Evolutionary conservation across 2,113 vertebrate species (phyloP).

Genomic region (Scomber japonicus): DNA sequence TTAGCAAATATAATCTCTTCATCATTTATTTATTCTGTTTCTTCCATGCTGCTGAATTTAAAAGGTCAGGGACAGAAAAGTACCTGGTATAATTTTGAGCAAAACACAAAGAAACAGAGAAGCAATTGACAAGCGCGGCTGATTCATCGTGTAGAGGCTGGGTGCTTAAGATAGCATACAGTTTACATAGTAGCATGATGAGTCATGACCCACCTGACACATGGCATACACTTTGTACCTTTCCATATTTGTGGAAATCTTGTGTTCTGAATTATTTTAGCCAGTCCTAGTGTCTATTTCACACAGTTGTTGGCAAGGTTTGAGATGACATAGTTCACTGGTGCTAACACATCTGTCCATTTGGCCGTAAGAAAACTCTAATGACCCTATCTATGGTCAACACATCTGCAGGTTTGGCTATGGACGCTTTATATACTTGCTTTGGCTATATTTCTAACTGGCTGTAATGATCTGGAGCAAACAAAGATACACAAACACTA

Average conservation of each 20-base stretch:
- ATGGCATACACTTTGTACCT: conserved; percentile 15
- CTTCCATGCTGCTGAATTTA: conserved; percentile 48
- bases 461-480: conserved; percentile 44
- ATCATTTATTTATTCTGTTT: conserved; percentile 75
- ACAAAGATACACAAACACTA: conserved; percentile 39
- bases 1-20: conserved; percentile 69
- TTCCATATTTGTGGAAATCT: not conserved
- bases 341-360: conserved; percentile 55
- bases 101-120: conserved; percentile 22
- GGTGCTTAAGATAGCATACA: conserved; percentile 17
- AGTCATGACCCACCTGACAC: conserved; percentile 23
- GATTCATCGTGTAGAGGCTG: conserved; percentile 27
- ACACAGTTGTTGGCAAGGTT: conserved; percentile 28
- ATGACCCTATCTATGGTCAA: conserved; percentile 41
- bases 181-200: conserved; percentile 11
- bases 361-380: conserved; percentile 47
- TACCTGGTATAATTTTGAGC: conserved; percentile 39
- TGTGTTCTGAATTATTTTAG: conserved; percentile 17
- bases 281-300: conserved; percentile 11
- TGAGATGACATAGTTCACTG: conserved; percentile 6
- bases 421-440: conserved; percentile 10
- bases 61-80: conserved; percentile 69
- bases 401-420: conserved; percentile 61
- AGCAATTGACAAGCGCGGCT: not conserved
- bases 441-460: conserved; percentile 49